phyloP scores from a whole-genome alignment of 2,888 invertebrate genomes.

The Linnaemya tessellans region DNA sequence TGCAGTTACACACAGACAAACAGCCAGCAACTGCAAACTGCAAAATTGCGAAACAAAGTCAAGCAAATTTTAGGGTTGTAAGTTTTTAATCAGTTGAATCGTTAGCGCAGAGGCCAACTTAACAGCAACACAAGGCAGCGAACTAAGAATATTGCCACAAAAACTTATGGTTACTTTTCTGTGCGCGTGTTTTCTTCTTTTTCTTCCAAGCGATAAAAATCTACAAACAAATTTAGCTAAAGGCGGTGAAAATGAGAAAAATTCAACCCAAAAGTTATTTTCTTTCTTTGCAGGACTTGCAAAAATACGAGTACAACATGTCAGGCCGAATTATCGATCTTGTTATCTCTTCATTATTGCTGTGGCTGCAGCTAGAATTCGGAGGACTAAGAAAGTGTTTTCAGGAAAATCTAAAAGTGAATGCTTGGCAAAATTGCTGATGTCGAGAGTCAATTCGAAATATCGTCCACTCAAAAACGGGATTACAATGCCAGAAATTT shows the following conservation, averaged over 20 bases:
- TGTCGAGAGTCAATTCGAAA: no score
- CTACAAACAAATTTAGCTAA: slow-evolving; percentile 57
- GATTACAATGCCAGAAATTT: no score
- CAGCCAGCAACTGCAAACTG: neutral
- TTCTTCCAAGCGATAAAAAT: slow-evolving; percentile 29
- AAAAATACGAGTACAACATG: slow-evolving; percentile 5
- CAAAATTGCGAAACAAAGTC: slow-evolving; percentile 30
- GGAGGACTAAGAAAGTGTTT: no score
- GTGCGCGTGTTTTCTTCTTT: neutral
- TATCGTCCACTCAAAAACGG: no score
- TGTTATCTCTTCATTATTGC: slow-evolving; percentile 28
- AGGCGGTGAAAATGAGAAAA: slow-evolving; percentile 70
- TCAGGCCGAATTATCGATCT: slow-evolving; percentile 36
- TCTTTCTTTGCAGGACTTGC: slow-evolving; percentile 1
- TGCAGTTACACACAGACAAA: neutral
- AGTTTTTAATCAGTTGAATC: slow-evolving; percentile 62
- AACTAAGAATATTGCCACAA: slow-evolving; percentile 19
- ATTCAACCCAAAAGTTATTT: slow-evolving; percentile 43
- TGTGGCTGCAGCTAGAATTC: no score
- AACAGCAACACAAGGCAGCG: neutral
- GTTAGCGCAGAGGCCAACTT: slow-evolving; percentile 29
- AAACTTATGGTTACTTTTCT: slow-evolving; percentile 52
- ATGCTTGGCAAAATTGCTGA: no score
- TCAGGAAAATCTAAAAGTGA: no score
- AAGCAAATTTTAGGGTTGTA: slow-evolving; percentile 54